Evolutionary conservation across 30 jellyfish, hydroid and myxozoan species (phyloP).

Genomic region (Mastigias papua): DNA sequence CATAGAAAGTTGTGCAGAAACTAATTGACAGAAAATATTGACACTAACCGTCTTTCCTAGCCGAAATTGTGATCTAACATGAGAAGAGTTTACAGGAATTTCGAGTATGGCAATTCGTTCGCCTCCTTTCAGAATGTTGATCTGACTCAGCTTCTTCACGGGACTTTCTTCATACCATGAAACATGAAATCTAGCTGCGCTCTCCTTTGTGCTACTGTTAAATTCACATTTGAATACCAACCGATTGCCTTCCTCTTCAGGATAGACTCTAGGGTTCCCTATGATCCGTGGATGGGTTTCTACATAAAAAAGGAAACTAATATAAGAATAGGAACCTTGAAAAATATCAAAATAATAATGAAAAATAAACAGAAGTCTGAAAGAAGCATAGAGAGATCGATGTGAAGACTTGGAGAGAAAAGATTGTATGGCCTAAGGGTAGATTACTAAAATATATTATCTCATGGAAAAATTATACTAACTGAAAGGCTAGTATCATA

Average conservation of each 20-base stretch:
- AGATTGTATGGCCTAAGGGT: no score
- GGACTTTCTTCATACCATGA: constrained; percentile 71
- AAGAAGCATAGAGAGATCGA: background rate
- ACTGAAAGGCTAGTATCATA: constrained; percentile 16
- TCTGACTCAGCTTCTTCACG: constrained; percentile 12
- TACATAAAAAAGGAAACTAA: background rate
- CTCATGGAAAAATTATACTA: background rate
- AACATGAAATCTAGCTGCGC: constrained; percentile 31
- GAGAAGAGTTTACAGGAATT: background rate
- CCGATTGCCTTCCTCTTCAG: constrained; percentile 8
- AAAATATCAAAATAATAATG: background rate
- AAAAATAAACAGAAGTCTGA: background rate
- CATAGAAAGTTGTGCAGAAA: no score
- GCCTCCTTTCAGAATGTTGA: constrained; percentile 17
- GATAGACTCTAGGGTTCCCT: no score
- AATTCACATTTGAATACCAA: constrained; percentile 38
- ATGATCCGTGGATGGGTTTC: no score
- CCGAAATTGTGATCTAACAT: background rate
- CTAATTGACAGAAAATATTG: background rate
- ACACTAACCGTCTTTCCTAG: background rate
- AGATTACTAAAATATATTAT: no score
- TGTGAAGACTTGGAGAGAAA: background rate
- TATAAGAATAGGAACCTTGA: background rate
- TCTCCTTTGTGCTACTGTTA: background rate
- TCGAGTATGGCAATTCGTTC: constrained; percentile 55